A percentile compares a stretch with the other conserved stretches of the same genome.
These are phyloP conservation scores for Bryconaethiops microstoma DNA, from an alignment of 2,797 vertebrate genomes.

Conservation along the genomic window DNA sequence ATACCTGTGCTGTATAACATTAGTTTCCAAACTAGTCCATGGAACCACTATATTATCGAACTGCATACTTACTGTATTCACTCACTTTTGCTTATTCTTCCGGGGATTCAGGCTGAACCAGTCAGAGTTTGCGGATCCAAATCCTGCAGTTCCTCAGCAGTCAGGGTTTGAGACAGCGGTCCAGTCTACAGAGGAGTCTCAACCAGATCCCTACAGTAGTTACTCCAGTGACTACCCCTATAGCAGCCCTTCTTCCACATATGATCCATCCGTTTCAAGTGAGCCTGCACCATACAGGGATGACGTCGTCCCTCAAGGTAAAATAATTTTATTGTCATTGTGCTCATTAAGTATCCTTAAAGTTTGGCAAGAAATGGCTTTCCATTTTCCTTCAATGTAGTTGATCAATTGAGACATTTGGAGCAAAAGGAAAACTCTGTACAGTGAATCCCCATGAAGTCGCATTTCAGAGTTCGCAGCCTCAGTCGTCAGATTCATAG, in stretches of 20 bases:
- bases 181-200: conserved; percentile 51
- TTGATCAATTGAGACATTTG: too few relatives aligned
- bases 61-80: neutral
- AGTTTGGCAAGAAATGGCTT: neutral
- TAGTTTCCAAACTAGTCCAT: too few relatives aligned
- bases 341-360: neutral
- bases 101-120: conserved; percentile 67
- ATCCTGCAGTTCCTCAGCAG: conserved; percentile 44
- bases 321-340: neutral
- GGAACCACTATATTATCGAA: neutral
- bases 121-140: conserved; percentile 66
- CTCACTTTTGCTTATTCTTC: neutral
- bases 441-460: too few relatives aligned
- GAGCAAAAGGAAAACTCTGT: too few relatives aligned
- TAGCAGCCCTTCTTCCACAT: conserved; percentile 58
- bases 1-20: neutral
- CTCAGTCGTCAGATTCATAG: too few relatives aligned
- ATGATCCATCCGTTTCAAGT: conserved; percentile 78
- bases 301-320: conserved; percentile 55
- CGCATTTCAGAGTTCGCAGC: too few relatives aligned
- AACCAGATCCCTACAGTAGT: conserved; percentile 67
- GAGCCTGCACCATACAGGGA: conserved; percentile 78
- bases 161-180: conserved; percentile 54
- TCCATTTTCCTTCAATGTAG: neutral
- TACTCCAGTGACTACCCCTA: conserved; percentile 60